Conservation (phyloP, 2,888 invertebrate genomes). For the Erebia palarica region DNA sequence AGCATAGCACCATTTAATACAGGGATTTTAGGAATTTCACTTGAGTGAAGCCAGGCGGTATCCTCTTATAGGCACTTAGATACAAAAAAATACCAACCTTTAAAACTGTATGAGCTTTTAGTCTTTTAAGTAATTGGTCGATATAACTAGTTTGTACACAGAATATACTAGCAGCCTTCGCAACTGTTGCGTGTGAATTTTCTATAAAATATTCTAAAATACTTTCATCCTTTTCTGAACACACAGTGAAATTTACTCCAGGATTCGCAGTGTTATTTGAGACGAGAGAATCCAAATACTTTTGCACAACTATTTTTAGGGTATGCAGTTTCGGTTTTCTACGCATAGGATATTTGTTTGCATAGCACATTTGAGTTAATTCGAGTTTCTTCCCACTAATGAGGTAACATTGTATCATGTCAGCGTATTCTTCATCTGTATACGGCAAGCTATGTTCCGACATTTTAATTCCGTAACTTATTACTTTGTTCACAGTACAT, state of each 20-base stretch:
- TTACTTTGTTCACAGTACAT: neutral
- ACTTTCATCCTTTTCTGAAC: neutral
- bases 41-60: too few relatives aligned
- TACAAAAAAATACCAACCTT: constrained; percentile 7
- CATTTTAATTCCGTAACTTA: neutral
- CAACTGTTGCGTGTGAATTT: constrained; percentile 8
- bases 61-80: too few relatives aligned
- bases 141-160: neutral
- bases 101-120: neutral
- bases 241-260: neutral
- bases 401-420: constrained; percentile 16
- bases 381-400: neutral
- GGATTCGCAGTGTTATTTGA: neutral
- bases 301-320: neutral
- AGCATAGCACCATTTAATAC: too few relatives aligned
- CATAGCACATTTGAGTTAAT: constrained; percentile 3
- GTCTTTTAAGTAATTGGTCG: constrained; percentile 1
- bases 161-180: constrained; percentile 17
- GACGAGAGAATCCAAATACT: neutral
- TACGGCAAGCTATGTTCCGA: neutral
- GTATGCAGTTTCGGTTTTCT: neutral
- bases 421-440: neutral
- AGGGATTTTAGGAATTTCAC: too few relatives aligned
- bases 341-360: constrained; percentile 1
- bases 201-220: constrained; percentile 5